Base-by-base conservation (phyloP, 2,888 invertebrate genomes). In the Callyntrura sp. region DNA sequence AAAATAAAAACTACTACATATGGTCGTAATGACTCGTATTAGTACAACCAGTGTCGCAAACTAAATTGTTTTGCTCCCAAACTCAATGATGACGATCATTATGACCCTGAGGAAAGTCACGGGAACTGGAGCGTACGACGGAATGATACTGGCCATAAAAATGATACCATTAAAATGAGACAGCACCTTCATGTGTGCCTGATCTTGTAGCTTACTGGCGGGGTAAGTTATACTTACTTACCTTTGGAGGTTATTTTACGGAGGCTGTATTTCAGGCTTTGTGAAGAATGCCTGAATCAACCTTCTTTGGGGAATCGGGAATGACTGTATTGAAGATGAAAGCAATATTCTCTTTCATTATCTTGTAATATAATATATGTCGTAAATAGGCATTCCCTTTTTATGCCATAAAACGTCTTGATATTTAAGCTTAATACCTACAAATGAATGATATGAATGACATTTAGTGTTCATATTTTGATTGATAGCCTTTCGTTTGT, bases 101-200 rank as follows among this genome's bases (percentile, higher is more conserved):
- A 6, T 35, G 70, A 45, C 70, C 70, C 70, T 70, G 70, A 70
- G 45, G 9, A 70, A 70, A 70, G 17, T n/a, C 35, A 43, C 5
- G n/a, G 70, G 43, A 70, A 60, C 1, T 60, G n/a, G 60, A 60
- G 60, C 60, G 60, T 60, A 60, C 11, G 5, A 23, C 11, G 5
- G 20, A 60, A 60, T 23, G 23, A 23, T 60, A 20, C 5, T 23
- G 23, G 11, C 60, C 20, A 60, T 9, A 23, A 60, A 60, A 60
- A 1, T 20, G n/a, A n/a, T 51, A 51, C 9, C 8, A 60, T 23
- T 60, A 23, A 23, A 60, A 60, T 35, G 23, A 57, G 57, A 60
- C 20, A 60, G 20, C 20, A 20, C 23, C 23, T 60, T 9, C 35
- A 35, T 6, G 35, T 35, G 35, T 35, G 35, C 35, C 17, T n/a